Conservation (phyloP, 2,797 vertebrate genomes). For the Sebastes nivosus region DNA sequence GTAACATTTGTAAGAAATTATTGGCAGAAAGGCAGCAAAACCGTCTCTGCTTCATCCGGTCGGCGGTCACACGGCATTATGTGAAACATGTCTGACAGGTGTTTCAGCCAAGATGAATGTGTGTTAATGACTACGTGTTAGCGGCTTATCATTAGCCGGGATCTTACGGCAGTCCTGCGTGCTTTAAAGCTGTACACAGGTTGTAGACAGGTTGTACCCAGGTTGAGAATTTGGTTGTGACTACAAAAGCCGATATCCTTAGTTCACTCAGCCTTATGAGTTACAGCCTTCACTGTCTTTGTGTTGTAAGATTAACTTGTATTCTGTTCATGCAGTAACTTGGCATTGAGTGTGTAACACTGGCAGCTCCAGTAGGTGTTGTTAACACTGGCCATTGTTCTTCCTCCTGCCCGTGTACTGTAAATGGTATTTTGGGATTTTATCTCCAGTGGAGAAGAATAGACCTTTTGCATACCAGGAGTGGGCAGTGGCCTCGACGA, state of each 20-base stretch:
- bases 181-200: not conserved
- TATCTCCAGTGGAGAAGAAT: conserved; percentile 51
- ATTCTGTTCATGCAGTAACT: conserved; percentile 26
- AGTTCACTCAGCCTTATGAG: not conserved
- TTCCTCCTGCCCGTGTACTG: conserved; percentile 21
- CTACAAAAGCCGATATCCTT: not conserved
- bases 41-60: conserved; percentile 11
- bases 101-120: conserved; percentile 20
- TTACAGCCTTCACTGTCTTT: not conserved
- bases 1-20: conserved; percentile 2
- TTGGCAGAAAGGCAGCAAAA: not conserved
- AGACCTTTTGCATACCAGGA: conserved; percentile 46
- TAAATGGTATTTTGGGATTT: conserved; percentile 56
- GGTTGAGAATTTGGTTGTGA: conserved; percentile 1
- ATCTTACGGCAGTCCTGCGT: conserved; percentile 7
- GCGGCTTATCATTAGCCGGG: conserved; percentile 25
- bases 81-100: conserved; percentile 45
- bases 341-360: conserved; percentile 17
- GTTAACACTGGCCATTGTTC: conserved; percentile 55
- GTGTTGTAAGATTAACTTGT: conserved; percentile 14
- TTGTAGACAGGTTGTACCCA: not conserved
- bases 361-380: conserved; percentile 39
- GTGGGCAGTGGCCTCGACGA: conserved; percentile 27
- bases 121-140: conserved; percentile 7
- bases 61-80: not conserved